A percentile compares a stretch with the other conserved stretches of the same genome.
Conservation (phyloP, 2,113 vertebrate genomes). For the Panthera leo region DNA sequence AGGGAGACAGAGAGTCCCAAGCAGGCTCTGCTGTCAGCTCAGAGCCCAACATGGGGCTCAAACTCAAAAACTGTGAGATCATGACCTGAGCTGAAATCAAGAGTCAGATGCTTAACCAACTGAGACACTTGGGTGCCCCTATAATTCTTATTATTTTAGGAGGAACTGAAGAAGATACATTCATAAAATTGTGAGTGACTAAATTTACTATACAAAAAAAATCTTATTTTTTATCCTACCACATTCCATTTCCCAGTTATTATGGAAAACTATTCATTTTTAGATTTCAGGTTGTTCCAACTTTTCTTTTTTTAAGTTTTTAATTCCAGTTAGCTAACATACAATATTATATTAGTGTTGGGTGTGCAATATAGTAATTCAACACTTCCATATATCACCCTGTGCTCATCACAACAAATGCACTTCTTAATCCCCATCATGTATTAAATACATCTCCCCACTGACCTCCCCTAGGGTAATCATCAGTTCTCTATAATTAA, state of each 20-base stretch:
- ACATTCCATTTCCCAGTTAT: neutral
- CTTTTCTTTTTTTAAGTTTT: neutral
- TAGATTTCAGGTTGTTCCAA: constrained; percentile 2
- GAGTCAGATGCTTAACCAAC: too few species aligned
- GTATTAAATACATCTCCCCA: neutral
- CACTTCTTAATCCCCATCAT: neutral
- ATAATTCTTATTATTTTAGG: constrained; percentile 6
- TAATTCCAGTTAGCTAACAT: neutral
- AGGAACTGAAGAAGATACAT: neutral
- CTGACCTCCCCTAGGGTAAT: neutral
- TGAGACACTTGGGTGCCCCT: neutral
- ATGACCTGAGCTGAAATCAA: too few species aligned
- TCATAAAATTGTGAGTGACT: neutral
- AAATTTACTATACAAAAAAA: neutral
- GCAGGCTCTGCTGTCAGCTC: too few species aligned
- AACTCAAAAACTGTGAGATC: too few species aligned
- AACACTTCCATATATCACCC: neutral
- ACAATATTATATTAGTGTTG: neutral
- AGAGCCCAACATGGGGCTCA: too few species aligned
- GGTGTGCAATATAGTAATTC: neutral
- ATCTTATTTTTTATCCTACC: neutral
- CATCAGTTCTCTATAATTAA: neutral
- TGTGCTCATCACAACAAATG: neutral
- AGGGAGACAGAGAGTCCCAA: too few species aligned
- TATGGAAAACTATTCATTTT: constrained; percentile 39